Evolutionary conservation across 1,140 invertebrate species (phyloP).

Genomic region (Parasteatoda tepidariorum): DNA sequence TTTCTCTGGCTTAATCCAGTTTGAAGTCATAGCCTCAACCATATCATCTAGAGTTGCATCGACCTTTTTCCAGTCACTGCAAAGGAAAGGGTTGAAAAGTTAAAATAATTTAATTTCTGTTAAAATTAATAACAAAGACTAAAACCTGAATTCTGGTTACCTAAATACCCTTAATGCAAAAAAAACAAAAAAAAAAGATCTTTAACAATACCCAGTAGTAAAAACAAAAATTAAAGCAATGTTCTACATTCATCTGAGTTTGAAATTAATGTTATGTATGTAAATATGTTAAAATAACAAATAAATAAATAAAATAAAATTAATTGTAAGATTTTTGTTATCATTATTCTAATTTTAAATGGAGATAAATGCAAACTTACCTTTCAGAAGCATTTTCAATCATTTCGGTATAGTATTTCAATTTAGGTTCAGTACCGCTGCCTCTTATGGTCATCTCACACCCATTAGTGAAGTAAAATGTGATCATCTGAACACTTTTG

Average conservation of each 20-base stretch:
- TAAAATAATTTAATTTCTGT: background rate
- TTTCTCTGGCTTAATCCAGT: slow-evolving; percentile 83
- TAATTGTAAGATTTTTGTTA: too few relatives aligned
- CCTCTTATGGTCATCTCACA: slow-evolving; percentile 89
- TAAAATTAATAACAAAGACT: background rate
- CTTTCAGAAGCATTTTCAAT: slow-evolving; percentile 71
- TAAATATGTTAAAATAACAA: too few relatives aligned
- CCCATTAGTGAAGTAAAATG: slow-evolving; percentile 90
- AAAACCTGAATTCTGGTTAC: background rate
- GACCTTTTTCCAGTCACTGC: slow-evolving; percentile 77
- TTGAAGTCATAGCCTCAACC: slow-evolving; percentile 80
- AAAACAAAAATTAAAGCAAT: background rate
- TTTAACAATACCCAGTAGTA: background rate
- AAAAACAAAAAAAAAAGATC: background rate
- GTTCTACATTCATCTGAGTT: background rate
- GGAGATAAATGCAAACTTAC: slow-evolving; percentile 53
- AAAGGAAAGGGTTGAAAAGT: slow-evolving; percentile 65
- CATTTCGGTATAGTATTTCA: slow-evolving; percentile 97
- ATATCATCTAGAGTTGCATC: slow-evolving; percentile 78
- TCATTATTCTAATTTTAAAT: too few relatives aligned
- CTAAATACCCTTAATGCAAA: background rate
- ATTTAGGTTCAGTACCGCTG: slow-evolving; percentile 98
- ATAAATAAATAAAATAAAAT: too few relatives aligned
- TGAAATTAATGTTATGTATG: too few relatives aligned
- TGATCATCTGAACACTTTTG: slow-evolving; percentile 93